Evolutionary conservation across 2,113 vertebrate genomes (phyloP).

Genomic region (Delphinus delphis): DNA sequence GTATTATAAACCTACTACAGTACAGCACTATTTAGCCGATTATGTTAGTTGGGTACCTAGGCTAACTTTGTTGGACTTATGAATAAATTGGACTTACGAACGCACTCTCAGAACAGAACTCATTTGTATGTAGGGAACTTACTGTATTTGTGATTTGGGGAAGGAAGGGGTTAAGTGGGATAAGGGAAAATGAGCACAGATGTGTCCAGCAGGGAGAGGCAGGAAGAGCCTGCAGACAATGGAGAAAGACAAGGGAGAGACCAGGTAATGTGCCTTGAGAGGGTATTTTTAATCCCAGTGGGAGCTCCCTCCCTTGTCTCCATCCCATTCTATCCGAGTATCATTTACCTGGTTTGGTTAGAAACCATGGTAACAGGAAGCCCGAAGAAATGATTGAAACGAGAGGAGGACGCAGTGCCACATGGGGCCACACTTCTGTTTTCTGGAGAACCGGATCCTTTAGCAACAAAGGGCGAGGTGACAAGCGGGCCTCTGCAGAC

Average conservation of each 20-base stretch:
- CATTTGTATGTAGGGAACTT: no score
- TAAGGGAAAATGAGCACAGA: background rate
- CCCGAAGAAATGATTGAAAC: background rate
- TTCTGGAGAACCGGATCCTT: slow-evolving; percentile 38
- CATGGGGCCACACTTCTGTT: background rate
- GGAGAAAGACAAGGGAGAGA: background rate
- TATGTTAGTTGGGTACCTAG: no score
- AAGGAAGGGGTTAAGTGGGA: background rate
- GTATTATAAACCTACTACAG: no score
- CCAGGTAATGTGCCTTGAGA: background rate
- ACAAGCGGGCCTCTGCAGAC: background rate
- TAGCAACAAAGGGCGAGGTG: background rate
- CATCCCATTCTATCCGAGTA: background rate
- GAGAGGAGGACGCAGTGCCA: background rate
- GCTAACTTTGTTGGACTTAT: no score
- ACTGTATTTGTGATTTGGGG: no score
- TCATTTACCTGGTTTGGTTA: background rate
- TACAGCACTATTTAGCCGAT: no score
- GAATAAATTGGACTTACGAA: no score
- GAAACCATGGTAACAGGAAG: slow-evolving; percentile 54
- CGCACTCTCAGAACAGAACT: no score
- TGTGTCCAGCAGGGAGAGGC: background rate
- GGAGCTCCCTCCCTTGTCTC: background rate
- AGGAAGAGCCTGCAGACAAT: background rate
- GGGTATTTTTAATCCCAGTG: background rate